Conservation (phyloP, 2,113 vertebrate species). For the Pithys albifrons region DNA sequence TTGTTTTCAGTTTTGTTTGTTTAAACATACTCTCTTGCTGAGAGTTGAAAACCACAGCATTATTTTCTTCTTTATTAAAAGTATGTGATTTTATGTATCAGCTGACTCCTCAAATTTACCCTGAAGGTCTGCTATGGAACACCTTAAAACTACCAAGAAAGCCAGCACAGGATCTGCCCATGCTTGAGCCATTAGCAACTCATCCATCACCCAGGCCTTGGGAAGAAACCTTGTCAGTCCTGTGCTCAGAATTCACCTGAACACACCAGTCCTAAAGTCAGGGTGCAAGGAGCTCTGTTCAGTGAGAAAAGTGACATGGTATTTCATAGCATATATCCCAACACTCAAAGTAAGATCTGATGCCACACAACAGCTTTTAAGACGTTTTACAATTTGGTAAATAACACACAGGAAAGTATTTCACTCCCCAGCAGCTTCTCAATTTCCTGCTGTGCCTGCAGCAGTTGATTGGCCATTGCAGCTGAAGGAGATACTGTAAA, state of each 20-base stretch:
- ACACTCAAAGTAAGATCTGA: neutral
- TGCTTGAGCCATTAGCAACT: neutral
- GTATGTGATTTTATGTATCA: neutral
- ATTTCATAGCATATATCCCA: neutral
- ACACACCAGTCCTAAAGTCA: accelerated
- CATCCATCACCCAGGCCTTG: accelerated
- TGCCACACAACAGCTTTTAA: neutral
- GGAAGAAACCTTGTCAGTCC: neutral
- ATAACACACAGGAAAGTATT: neutral
- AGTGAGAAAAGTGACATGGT: neutral
- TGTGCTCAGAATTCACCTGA: neutral
- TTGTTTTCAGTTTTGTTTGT: neutral
- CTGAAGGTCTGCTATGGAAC: neutral
- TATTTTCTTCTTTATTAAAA: neutral
- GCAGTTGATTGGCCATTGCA: neutral
- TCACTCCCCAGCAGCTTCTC: neutral
- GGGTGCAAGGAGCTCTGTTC: neutral
- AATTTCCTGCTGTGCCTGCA: neutral
- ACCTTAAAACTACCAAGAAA: neutral
- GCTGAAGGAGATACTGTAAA: neutral
- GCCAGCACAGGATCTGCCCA: neutral
- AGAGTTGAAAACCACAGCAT: neutral
- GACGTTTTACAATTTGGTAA: neutral
- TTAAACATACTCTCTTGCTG: neutral
- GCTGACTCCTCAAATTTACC: neutral